Percentiles rank a stretch among this genome's conserved stretches.
phyloP scores from a whole-genome alignment of 2,113 vertebrate genomes.

The Tringa solitaria region DNA sequence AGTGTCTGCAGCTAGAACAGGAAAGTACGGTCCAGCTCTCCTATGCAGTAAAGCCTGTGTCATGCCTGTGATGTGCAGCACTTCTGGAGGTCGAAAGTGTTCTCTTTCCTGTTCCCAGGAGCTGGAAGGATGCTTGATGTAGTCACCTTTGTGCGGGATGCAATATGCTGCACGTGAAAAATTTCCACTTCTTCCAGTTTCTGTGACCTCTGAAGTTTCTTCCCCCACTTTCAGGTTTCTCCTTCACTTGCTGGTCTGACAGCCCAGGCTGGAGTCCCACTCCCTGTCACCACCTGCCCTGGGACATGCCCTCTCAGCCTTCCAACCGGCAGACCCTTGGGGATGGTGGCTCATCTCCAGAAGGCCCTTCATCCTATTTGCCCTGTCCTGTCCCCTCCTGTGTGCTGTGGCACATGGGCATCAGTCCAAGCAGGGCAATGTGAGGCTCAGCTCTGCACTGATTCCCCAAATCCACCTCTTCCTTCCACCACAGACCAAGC shows the following conservation, averaged over 20 bases:
- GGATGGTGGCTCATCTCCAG: not conserved
- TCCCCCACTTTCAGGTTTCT: not conserved
- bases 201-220: not conserved
- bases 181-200: not conserved
- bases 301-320: not conserved
- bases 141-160: not conserved
- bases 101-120: not conserved
- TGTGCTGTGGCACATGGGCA: not conserved
- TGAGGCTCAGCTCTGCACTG: not conserved
- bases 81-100: not conserved
- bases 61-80: not conserved
- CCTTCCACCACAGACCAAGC: not conserved
- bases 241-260: not conserved
- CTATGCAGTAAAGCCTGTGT: not conserved
- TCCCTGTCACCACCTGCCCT: not conserved
- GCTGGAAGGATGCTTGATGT: not conserved
- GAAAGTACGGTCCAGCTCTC: not conserved
- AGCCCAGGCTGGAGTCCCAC: not conserved
- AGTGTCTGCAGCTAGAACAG: not conserved
- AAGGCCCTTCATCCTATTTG: not conserved
- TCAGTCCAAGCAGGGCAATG: not conserved
- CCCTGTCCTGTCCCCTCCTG: fast-evolving
- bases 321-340: not conserved
- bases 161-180: not conserved
- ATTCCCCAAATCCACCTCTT: not conserved